Evolutionary conservation across 2,113 vertebrate genomes (phyloP).

Genomic region (Suncus etruscus): DNA sequence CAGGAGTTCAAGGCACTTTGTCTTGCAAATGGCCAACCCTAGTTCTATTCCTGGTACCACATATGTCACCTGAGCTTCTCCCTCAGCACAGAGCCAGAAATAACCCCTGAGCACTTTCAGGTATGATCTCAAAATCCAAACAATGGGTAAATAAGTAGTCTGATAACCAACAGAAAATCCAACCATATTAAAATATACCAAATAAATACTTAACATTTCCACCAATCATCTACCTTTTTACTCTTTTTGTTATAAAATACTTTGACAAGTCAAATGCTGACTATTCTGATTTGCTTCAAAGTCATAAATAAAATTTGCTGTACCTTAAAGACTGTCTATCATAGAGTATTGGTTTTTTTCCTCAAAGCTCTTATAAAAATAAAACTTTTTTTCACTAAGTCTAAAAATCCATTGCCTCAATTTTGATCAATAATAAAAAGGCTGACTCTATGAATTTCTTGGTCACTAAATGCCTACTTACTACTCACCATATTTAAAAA

Average conservation of each 20-base stretch:
- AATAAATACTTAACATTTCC: conserved; percentile 42
- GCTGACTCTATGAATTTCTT: conserved; percentile 74
- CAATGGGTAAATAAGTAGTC: conserved; percentile 5
- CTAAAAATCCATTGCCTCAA: conserved; percentile 74
- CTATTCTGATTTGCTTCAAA: conserved; percentile 7
- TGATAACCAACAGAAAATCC: conserved; percentile 42
- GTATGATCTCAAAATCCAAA: too few species aligned
- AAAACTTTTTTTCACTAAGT: conserved; percentile 71
- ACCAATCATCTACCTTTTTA: conserved; percentile 32
- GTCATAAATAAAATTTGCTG: conserved; percentile 67
- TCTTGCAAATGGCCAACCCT: too few species aligned
- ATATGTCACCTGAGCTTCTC: too few species aligned
- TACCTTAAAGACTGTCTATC: conserved; percentile 68
- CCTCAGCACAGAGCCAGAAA: too few species aligned
- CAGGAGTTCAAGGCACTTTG: too few species aligned
- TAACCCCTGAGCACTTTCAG: too few species aligned
- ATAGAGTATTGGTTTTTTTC: conserved; percentile 41
- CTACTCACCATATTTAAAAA: conserved; percentile 51
- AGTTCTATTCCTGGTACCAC: too few species aligned
- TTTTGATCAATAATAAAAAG: conserved; percentile 77
- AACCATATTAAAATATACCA: conserved; percentile 42
- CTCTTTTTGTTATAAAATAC: conserved; percentile 30
- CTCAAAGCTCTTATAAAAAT: conserved; percentile 68
- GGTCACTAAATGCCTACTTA: conserved; percentile 75
- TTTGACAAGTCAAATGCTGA: conserved; percentile 42